Evolutionary conservation across 2,888 invertebrate species (phyloP), one percentile per base, ranked within the genome.

Genomic region (Leptinotarsa peninsularis): DNA sequence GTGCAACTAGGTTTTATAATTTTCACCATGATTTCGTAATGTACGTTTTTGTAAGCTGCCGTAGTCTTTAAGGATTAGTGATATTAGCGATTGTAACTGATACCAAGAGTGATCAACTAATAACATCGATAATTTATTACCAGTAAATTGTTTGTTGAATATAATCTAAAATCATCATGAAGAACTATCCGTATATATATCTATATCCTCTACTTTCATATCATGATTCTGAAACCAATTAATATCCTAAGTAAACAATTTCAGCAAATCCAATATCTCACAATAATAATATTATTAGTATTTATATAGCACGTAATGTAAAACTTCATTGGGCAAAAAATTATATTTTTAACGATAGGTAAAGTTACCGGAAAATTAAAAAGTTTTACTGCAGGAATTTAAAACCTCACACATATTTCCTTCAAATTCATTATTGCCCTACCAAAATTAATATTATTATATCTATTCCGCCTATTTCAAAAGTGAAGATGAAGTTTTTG

Each of bases 171-270:
- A 33, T 63, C 63, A 63, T 63, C 63, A 43, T 43, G 63, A n/a
- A 63, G 63, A 63, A 63, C n/a, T 43, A 10, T 4, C 10, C n/a
- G 23, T 43, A 43, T 10, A 43, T 23, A 58, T 63, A 63, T 63
- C 63, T 63, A 63, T 43, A 63, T 63, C 63, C n/a, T n/a, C 63
- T n/a, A n/a, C n/a, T 63, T 63, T 63, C 63, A 63, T 63, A 63
- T 63, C 63, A 43, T n/a, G 63, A 10, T 63, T n/a, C 43, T 43
- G 63, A 10, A 43, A 17, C 27, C 15, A n/a, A 1, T 63, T 63
- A 43, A 63, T 63, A 63, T 33, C 63, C 63, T 43, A 63, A 63
- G n/a, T 63, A 63, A 63, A 63, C 63, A 63, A 13, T 33, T 63
- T 63, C n/a, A 0, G 17, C 15, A 10, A 27, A 63, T 63, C 63